These are phyloP conservation scores for Drosophila kanapiae DNA, from an alignment of 1,140 invertebrate genomes.

Conservation along the genomic window DNA sequence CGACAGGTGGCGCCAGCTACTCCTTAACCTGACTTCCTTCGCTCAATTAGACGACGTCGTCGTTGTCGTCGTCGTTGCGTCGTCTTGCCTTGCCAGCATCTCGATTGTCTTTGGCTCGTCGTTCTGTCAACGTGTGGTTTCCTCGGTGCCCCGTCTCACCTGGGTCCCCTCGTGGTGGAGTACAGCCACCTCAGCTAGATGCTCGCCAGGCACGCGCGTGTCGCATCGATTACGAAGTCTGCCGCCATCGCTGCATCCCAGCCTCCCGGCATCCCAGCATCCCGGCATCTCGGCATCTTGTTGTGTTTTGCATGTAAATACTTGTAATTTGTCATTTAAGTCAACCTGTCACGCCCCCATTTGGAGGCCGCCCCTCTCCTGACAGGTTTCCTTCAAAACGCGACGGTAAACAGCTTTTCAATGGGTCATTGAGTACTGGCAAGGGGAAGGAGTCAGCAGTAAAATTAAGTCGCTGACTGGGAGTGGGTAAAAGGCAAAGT, in stretches of 20 bases:
- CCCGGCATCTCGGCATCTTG: constrained; percentile 49
- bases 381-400: constrained; percentile 33
- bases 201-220: constrained; percentile 50
- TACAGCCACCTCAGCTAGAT: constrained; percentile 7
- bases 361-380: neutral
- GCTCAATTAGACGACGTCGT: constrained; percentile 69
- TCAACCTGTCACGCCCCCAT: constrained; percentile 28
- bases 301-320: constrained; percentile 70
- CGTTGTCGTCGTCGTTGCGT: too few relatives aligned
- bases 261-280: constrained; percentile 12
- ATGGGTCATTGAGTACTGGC: constrained; percentile 47
- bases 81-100: too few relatives aligned
- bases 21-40: constrained; percentile 50
- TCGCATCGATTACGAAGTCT: constrained; percentile 58
- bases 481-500: neutral
- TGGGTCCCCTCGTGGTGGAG: neutral
- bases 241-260: constrained; percentile 12
- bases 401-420: constrained; percentile 25
- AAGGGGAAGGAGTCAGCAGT: neutral
- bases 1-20: constrained; percentile 52
- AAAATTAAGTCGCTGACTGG: constrained; percentile 5
- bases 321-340: constrained; percentile 72
- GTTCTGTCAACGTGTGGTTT: constrained; percentile 56
- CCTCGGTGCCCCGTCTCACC: constrained; percentile 14
- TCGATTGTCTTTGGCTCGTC: constrained; percentile 53